Evolutionary conservation across 1,140 invertebrate genomes (phyloP), one percentile per base, ranked within the genome.

Genomic region (Drosophila insularis): DNA sequence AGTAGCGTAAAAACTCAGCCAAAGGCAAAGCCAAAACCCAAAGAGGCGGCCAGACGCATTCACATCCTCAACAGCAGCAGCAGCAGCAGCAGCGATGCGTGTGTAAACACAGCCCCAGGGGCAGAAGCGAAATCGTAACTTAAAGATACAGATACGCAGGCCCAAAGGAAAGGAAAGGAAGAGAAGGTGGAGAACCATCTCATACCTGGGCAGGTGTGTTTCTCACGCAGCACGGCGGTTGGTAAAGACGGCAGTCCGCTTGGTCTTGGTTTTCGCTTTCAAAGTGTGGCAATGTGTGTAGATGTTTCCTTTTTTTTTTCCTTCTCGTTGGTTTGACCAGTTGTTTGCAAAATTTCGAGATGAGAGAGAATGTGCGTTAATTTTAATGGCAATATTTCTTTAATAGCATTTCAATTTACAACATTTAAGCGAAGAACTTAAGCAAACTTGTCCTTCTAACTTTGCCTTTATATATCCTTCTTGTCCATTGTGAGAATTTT

Each of bases 151-250:
- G 71, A 78, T 78, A 74, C 72, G 68, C 55, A 58, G 55, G 17
- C 17, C 31, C 55, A 58, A 27, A 6, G 27, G 4, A 27, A 27
- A 6, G 27, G 27, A 27, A 27, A 35, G 31, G 55, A 23, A 23
- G 19, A 21, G 10, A 37, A 58, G 55, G 55, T 17, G 31, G 37
- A 58, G 31, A 58, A 58, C 31, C 55, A 35, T 50, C 27, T 6
- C 43, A 50, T 50, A 58, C 31, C 55, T 58, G 60, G 78, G 78
- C 81, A 85, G 81, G 81, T 85, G 76, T 81, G 79, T 85, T 84
- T 81, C 81, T 85, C 81, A 85, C 81, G 81, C 79, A 81, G 68
- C 27, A 14, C n/a, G n/a, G n/a, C n/a, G n/a, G 40, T 43, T n/a
- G 43, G 17, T 14, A 6, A 27, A 27, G 43, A 7, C 14, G 14